These are phyloP conservation scores for Myzus persicae DNA, from an alignment of 1,140 invertebrate genomes.

Conservation along the genomic window DNA sequence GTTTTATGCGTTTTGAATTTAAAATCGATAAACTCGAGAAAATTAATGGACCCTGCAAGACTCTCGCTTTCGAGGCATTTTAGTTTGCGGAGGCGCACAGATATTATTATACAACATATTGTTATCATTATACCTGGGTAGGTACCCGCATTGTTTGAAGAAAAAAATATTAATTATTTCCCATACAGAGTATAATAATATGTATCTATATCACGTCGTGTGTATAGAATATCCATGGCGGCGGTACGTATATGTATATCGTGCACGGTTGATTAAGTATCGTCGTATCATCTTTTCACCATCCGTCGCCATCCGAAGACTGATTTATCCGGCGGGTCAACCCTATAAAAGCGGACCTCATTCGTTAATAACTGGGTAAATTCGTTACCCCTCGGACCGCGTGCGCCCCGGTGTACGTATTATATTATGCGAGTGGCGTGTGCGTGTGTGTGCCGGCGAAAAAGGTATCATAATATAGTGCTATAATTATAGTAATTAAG, in stretches of 20 bases:
- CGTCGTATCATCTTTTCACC: not conserved
- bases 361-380: slow-evolving; percentile 19
- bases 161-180: not conserved
- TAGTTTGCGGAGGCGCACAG: not conserved
- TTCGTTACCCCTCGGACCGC: not conserved
- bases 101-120: not conserved
- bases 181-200: not conserved
- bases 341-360: not conserved
- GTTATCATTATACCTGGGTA: not conserved
- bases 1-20: slow-evolving; percentile 35
- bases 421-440: not conserved
- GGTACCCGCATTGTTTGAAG: not conserved
- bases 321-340: slow-evolving; percentile 29
- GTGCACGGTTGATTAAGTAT: slow-evolving; percentile 24
- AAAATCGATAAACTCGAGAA: not conserved
- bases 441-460: not conserved
- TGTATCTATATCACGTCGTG: not conserved
- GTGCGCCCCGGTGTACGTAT: no score
- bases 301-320: not conserved
- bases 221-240: no score
- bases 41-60: slow-evolving; percentile 34
- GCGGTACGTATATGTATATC: no score
- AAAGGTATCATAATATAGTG: not conserved
- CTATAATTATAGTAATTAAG: not conserved
- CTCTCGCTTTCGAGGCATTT: not conserved